A percentile compares a stretch with the other conserved stretches of the same genome.
These are phyloP conservation scores for Eurytoma adleriae DNA, from an alignment of 2,888 invertebrate species.

Conservation along the genomic window DNA sequence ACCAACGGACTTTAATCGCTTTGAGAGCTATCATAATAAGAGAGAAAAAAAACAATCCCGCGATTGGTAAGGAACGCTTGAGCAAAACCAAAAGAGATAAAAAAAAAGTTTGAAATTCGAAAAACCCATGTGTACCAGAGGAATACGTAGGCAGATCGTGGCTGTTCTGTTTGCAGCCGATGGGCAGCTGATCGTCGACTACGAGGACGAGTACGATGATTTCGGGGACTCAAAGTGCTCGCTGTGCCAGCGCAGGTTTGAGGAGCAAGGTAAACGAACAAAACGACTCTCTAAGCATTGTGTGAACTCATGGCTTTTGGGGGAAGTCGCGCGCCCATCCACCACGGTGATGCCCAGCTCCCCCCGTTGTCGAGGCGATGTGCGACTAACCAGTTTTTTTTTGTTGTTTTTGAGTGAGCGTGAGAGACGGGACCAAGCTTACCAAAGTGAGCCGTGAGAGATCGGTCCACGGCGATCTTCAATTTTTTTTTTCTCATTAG, in stretches of 20 bases:
- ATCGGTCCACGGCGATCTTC: slow-evolving; percentile 8
- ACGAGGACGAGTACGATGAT: slow-evolving; percentile 78
- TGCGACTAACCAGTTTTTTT: not conserved
- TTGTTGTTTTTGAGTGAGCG: slow-evolving; percentile 49
- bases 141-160: slow-evolving; percentile 77
- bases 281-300: slow-evolving; percentile 70
- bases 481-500: not conserved
- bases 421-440: slow-evolving; percentile 73
- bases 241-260: slow-evolving; percentile 87
- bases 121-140: not conserved
- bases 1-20: no score
- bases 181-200: slow-evolving; percentile 82
- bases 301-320: slow-evolving; percentile 27
- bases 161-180: slow-evolving; percentile 81
- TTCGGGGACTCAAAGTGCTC: slow-evolving; percentile 82
- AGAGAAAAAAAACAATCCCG: no score
- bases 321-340: not conserved
- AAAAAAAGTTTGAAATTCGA: not conserved
- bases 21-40: no score
- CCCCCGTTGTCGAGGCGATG: not conserved
- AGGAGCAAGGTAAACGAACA: slow-evolving; percentile 83
- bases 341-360: not conserved
- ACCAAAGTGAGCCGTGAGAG: slow-evolving; percentile 59
- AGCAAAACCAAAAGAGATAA: slow-evolving; percentile 39
- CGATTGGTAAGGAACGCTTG: slow-evolving; percentile 21